Percentiles rank a stretch among this genome's conserved stretches.
phyloP scores from a whole-genome alignment of 2,888 invertebrate genomes.

The Meiosimyza decipiens region DNA sequence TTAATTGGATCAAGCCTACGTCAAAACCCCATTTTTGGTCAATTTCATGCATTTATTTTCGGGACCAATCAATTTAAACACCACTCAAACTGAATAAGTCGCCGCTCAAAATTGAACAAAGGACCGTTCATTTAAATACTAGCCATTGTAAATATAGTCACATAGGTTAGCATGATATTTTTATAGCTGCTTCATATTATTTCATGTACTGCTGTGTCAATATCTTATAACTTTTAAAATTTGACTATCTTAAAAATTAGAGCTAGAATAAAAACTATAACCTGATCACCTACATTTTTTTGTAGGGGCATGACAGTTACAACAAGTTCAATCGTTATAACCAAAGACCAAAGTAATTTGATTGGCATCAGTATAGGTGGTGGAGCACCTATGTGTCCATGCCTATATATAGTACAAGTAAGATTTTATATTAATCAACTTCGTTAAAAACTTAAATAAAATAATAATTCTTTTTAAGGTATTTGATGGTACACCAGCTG shows the following conservation, averaged over 20 bases:
- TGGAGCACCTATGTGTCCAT: constrained; percentile 94
- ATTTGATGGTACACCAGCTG: constrained; percentile 97
- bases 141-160: no score
- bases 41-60: no score
- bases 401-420: constrained; percentile 97
- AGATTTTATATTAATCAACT: constrained; percentile 35
- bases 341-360: constrained; percentile 91
- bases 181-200: background rate
- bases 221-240: background rate
- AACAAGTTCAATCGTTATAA: constrained; percentile 88
- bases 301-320: constrained; percentile 97
- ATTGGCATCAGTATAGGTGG: constrained; percentile 99
- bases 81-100: no score
- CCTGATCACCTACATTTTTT: no score
- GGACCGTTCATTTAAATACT: no score
- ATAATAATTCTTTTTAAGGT: constrained; percentile 69
- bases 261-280: no score
- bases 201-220: background rate
- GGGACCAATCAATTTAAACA: no score
- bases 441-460: background rate
- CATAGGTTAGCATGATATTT: no score
- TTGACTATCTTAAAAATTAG: no score
- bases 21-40: no score
- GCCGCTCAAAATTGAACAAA: no score
- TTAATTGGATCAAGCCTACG: no score